phyloP scores from a whole-genome alignment of 2,797 vertebrate genomes.

The Anas acuta region DNA sequence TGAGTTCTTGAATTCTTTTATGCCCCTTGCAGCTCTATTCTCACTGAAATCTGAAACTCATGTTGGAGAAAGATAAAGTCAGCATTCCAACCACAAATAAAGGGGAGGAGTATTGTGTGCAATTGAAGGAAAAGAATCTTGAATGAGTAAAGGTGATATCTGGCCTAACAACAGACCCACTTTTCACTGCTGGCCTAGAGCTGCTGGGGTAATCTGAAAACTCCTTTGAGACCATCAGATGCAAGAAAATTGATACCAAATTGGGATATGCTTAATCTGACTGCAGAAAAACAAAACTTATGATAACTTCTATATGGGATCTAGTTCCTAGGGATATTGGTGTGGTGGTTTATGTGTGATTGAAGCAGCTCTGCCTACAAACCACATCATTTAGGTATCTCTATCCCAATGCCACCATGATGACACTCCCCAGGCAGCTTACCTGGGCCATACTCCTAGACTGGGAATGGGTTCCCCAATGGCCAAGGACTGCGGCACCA shows the following conservation, averaged over 20 bases:
- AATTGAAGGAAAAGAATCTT: not conserved
- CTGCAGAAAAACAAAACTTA: not conserved
- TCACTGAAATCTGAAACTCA: not conserved
- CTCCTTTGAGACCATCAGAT: not conserved
- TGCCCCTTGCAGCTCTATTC: not conserved
- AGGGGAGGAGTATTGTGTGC: not conserved
- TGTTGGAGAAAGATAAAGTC: not conserved
- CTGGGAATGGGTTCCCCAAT: not conserved
- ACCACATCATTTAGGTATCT: no score
- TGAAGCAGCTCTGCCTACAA: not conserved
- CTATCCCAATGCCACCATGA: accelerated
- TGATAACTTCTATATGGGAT: accelerated
- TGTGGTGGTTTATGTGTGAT: not conserved
- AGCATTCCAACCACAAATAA: not conserved
- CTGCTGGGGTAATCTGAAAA: not conserved
- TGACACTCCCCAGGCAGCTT: accelerated
- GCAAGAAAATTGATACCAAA: not conserved
- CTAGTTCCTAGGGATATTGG: not conserved
- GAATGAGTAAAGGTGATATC: not conserved
- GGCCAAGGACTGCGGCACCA: not conserved
- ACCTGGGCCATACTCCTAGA: not conserved
- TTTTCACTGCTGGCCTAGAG: not conserved
- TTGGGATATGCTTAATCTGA: not conserved
- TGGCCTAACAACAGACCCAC: not conserved
- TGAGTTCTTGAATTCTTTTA: not conserved